Conservation (phyloP, 2,113 vertebrate species). For the Falcunculus frontatus region DNA sequence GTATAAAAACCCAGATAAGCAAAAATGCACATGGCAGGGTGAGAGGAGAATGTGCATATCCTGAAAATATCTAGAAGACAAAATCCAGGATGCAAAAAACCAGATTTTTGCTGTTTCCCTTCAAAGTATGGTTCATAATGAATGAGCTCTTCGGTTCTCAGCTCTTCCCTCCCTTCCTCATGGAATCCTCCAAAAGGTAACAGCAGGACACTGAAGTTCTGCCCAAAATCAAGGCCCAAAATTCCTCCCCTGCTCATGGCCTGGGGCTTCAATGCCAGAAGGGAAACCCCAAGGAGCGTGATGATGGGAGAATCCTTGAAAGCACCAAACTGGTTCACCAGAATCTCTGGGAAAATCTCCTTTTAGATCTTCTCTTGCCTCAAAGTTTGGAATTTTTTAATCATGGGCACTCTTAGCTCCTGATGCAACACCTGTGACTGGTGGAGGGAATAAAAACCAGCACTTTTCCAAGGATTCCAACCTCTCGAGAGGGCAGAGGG, state of each 20-base stretch:
- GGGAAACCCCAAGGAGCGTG: fast-evolving
- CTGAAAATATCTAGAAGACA: neutral
- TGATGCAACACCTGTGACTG: neutral
- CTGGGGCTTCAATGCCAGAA: neutral
- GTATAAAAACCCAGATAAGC: neutral
- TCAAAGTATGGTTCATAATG: neutral
- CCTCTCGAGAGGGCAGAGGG: neutral
- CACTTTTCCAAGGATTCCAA: neutral
- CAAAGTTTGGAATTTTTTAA: neutral
- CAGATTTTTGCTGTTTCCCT: neutral
- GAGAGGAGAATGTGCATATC: neutral
- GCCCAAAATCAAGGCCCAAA: neutral
- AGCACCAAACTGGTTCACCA: neutral
- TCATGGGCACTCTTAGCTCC: neutral
- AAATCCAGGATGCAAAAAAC: neutral
- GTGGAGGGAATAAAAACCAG: neutral
- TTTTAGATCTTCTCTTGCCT: neutral
- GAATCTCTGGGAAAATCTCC: neutral
- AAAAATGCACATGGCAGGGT: neutral
- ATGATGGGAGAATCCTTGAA: neutral
- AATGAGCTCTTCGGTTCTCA: neutral
- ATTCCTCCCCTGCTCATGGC: neutral
- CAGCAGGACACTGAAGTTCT: neutral
- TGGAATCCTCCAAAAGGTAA: neutral
- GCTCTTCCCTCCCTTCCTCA: neutral